Conservation (phyloP, 2,113 vertebrate species). For the Orycteropus afer region DNA sequence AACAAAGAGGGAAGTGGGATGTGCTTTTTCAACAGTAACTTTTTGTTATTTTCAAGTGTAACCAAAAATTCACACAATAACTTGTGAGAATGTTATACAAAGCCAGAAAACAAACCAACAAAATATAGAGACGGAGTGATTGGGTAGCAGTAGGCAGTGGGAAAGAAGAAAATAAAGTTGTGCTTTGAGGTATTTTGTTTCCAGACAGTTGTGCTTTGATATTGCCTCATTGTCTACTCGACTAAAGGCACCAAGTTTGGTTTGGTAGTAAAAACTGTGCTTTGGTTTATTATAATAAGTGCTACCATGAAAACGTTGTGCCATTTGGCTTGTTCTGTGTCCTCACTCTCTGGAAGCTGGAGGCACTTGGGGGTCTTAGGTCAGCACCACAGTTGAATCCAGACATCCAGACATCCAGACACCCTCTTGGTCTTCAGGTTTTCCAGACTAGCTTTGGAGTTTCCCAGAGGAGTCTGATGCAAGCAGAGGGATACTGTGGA, state of each 20-base stretch:
- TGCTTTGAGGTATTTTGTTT: background rate
- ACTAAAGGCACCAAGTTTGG: background rate
- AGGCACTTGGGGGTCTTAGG: background rate
- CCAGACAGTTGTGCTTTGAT: background rate
- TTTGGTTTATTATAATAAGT: background rate
- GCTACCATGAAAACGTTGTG: background rate
- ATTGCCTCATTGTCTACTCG: background rate
- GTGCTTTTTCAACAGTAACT: conserved; percentile 45
- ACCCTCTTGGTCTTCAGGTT: background rate
- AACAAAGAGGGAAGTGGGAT: conserved; percentile 40
- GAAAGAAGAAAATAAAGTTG: background rate
- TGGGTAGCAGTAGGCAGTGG: background rate
- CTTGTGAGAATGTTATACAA: background rate
- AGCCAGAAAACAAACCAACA: background rate
- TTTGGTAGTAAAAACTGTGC: background rate
- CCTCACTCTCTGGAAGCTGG: background rate
- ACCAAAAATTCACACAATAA: background rate
- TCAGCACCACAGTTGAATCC: background rate
- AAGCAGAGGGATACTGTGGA: background rate
- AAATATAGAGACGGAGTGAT: background rate
- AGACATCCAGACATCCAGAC: background rate
- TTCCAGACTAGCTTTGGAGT: background rate
- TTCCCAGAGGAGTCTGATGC: background rate
- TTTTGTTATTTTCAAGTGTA: conserved; percentile 56
- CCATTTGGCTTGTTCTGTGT: background rate